A percentile compares a stretch with the other conserved stretches of the same genome.
phyloP scores from a whole-genome alignment of 53 echinoderm and acorn worm genomes.

The Paracentrotus lividus region DNA sequence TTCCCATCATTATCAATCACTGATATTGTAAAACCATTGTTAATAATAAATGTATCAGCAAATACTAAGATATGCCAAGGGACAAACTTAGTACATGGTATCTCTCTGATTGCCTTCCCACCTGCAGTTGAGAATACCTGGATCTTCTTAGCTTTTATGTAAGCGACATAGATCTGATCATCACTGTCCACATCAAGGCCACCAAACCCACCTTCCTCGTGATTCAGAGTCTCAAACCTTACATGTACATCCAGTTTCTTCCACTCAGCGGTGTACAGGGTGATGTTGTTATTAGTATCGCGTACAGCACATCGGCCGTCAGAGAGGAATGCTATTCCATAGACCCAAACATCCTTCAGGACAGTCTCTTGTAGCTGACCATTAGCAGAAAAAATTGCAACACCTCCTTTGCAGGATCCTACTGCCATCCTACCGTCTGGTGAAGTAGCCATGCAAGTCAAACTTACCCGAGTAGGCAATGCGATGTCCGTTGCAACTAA shows the following conservation, averaged over 20 bases:
- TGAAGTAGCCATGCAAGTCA: background rate
- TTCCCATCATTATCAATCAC: background rate
- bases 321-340: background rate
- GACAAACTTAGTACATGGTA: background rate
- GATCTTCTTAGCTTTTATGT: conserved; percentile 45
- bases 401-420: background rate
- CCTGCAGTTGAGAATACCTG: conserved; percentile 41
- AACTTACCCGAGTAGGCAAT: background rate
- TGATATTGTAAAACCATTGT: background rate
- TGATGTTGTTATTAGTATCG: background rate
- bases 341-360: background rate
- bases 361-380: background rate
- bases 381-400: conserved; percentile 19
- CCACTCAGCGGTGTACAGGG: background rate
- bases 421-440: conserved; percentile 45
- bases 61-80: background rate
- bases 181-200: conserved; percentile 1
- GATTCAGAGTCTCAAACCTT: background rate
- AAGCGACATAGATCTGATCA: conserved; percentile 37
- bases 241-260: background rate
- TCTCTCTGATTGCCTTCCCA: conserved; percentile 25
- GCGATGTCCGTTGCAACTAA: background rate
- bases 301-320: background rate
- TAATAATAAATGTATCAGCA: background rate
- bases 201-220: background rate